Percentiles rank a stretch among this genome's conserved stretches.
Conservation (phyloP, 2,888 invertebrate genomes). For the Hedya salicella region DNA sequence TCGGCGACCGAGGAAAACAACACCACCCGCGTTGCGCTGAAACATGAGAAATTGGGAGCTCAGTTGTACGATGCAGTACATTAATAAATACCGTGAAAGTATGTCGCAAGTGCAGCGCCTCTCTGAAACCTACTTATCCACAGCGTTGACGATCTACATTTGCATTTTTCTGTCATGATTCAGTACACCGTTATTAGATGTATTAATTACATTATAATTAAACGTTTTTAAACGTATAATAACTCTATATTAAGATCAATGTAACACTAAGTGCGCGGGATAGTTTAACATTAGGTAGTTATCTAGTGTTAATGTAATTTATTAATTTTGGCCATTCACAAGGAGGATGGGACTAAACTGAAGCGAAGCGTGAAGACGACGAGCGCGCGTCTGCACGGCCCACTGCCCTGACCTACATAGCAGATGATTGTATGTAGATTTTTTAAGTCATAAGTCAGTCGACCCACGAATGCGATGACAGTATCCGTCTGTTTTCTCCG, state of each 20-base stretch:
- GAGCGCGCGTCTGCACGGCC: slow-evolving; percentile 65
- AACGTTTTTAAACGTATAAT: background rate
- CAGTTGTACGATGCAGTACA: slow-evolving; percentile 48
- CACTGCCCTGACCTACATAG: slow-evolving; percentile 80
- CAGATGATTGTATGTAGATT: slow-evolving; percentile 83
- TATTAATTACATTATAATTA: slow-evolving; percentile 4
- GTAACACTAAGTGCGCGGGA: background rate
- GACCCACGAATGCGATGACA: slow-evolving; percentile 72
- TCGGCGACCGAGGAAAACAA: slow-evolving; percentile 66
- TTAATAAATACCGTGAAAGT: slow-evolving; percentile 49
- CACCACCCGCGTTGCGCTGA: slow-evolving; percentile 56
- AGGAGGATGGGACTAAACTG: slow-evolving; percentile 46
- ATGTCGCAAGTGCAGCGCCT: slow-evolving; percentile 47
- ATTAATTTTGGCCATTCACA: slow-evolving; percentile 10
- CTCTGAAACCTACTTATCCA: slow-evolving; percentile 44
- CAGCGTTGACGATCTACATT: slow-evolving; percentile 40
- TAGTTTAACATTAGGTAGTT: background rate
- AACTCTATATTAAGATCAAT: background rate
- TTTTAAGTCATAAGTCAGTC: slow-evolving; percentile 79
- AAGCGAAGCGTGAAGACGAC: slow-evolving; percentile 34
- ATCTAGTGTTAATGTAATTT: too few species aligned
- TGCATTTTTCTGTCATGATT: slow-evolving; percentile 29
- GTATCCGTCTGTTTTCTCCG: slow-evolving; percentile 78
- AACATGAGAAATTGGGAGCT: slow-evolving; percentile 57
- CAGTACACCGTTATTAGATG: slow-evolving; percentile 3